phyloP scores from a whole-genome alignment of 1,140 invertebrate species.

The Leptinotarsa defecta region DNA sequence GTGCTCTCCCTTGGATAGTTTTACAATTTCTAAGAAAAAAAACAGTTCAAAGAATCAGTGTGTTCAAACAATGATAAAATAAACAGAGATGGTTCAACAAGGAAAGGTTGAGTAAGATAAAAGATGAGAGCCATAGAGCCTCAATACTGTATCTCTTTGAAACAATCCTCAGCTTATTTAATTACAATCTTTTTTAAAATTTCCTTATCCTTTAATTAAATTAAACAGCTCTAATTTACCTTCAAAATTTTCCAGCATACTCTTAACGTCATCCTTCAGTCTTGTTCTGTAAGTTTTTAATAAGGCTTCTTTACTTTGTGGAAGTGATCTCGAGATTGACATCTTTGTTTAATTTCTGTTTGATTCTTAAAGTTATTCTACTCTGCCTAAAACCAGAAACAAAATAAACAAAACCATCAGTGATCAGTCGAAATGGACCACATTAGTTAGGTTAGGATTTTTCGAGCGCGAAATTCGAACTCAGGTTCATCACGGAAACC shows the following conservation, averaged over 20 bases:
- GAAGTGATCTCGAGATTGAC: constrained; percentile 67
- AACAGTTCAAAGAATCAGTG: neutral
- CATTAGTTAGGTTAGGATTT: too few species aligned
- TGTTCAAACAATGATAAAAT: too few species aligned
- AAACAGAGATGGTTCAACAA: too few species aligned
- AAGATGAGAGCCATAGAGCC: neutral
- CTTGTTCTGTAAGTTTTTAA: constrained; percentile 91
- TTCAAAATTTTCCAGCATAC: constrained; percentile 96
- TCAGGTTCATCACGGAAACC: too few species aligned
- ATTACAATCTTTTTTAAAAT: too few species aligned
- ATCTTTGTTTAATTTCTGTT: constrained; percentile 44
- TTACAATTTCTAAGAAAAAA: constrained; percentile 82
- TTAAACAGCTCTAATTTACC: constrained; percentile 60
- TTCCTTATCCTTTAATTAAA: too few species aligned
- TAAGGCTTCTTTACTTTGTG: constrained; percentile 92
- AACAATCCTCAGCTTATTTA: too few species aligned
- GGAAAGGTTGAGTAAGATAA: too few species aligned
- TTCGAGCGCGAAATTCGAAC: too few species aligned
- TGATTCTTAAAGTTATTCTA: neutral
- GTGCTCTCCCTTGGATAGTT: constrained; percentile 89
- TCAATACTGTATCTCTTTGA: neutral
- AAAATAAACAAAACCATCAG: too few species aligned
- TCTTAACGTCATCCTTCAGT: constrained; percentile 93
- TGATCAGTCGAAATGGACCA: too few species aligned
- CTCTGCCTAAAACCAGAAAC: neutral